Conservation (phyloP, 2,888 invertebrate species). For the Agonopterix arenella region DNA sequence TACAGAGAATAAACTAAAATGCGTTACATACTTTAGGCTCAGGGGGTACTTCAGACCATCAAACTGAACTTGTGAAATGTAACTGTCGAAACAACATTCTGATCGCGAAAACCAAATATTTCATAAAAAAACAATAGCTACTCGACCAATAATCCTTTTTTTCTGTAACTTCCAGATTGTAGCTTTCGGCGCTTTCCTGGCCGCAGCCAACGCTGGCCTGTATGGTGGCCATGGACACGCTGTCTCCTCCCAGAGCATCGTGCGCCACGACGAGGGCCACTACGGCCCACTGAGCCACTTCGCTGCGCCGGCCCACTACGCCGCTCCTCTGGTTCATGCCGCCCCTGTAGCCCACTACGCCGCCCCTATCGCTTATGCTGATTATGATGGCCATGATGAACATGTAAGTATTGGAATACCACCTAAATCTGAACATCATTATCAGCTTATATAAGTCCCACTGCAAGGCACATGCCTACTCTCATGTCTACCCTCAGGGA, state of each 20-base stretch:
- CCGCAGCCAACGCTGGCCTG: slow-evolving; percentile 56
- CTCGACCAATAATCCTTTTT: no score
- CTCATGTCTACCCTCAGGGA: no score
- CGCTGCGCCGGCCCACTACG: slow-evolving; percentile 33
- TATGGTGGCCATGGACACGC: slow-evolving; percentile 47
- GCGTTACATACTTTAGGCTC: no score
- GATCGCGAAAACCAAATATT: no score
- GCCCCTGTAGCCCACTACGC: slow-evolving; percentile 34
- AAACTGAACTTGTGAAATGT: no score
- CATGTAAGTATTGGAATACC: slow-evolving; percentile 28
- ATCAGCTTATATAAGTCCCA: no score
- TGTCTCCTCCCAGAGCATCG: slow-evolving; percentile 56
- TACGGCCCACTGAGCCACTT: slow-evolving; percentile 23
- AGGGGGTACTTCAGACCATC: no score
- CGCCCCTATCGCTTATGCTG: slow-evolving; percentile 19
- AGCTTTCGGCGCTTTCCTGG: slow-evolving; percentile 56
- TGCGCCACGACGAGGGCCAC: slow-evolving; percentile 43
- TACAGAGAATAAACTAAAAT: no score
- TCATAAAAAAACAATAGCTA: no score
- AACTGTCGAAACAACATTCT: no score
- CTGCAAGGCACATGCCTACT: no score
- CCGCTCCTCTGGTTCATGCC: slow-evolving; percentile 29
- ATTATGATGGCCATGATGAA: slow-evolving; percentile 39
- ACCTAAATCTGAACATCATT: not conserved
- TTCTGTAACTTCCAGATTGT: slow-evolving; percentile 42